phyloP scores from a whole-genome alignment of 2,797 vertebrate species.

The Arremon aurantiirostris region DNA sequence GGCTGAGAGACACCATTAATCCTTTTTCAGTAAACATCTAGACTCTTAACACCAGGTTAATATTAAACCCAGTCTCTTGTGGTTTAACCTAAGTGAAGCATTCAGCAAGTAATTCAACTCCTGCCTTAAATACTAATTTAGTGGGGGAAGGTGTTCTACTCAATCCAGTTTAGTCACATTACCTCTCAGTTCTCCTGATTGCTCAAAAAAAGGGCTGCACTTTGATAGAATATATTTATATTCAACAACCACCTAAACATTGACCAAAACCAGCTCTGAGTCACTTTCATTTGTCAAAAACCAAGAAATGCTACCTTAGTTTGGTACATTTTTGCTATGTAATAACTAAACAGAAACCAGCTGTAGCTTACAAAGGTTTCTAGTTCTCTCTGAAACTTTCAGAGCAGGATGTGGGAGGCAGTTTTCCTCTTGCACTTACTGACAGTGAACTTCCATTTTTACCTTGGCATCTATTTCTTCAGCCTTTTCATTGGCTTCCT shows the following conservation, averaged over 20 bases:
- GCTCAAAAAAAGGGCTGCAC: neutral
- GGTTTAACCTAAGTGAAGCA: neutral
- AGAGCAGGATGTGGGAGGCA: neutral
- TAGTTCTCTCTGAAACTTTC: neutral
- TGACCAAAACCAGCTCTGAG: neutral
- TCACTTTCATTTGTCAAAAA: neutral
- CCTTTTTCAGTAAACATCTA: neutral
- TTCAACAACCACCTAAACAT: neutral
- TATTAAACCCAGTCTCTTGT: neutral
- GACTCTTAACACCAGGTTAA: neutral
- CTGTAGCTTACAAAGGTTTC: neutral
- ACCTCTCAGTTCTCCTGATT: neutral
- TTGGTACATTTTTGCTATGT: neutral
- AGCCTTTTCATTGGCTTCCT: constrained; percentile 98
- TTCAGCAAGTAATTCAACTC: neutral
- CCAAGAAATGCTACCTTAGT: neutral
- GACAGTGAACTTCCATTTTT: constrained; percentile 29
- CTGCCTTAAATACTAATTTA: neutral
- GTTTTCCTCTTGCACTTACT: neutral
- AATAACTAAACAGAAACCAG: neutral
- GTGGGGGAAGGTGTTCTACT: neutral
- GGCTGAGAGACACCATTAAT: neutral
- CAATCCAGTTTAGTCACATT: neutral
- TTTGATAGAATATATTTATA: neutral
- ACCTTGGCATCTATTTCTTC: constrained; percentile 99